These are phyloP conservation scores for Scophthalmus maximus DNA, from an alignment of 2,113 vertebrate genomes.

Conservation along the genomic window DNA sequence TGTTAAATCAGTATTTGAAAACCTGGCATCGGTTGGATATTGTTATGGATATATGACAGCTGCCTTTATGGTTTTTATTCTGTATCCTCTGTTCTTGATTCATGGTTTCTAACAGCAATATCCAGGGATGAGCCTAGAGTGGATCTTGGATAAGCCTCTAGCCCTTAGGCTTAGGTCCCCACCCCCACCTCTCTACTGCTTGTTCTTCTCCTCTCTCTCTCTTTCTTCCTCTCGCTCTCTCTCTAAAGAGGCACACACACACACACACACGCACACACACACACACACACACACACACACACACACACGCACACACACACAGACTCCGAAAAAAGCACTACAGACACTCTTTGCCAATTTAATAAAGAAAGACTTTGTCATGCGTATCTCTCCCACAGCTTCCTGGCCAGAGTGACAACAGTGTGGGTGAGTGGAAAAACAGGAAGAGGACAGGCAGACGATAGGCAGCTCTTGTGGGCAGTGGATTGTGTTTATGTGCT, in stretches of 20 bases:
- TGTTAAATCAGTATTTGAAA: neutral
- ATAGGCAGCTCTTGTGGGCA: constrained; percentile 66
- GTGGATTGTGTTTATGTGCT: constrained; percentile 49
- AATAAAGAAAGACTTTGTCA: constrained; percentile 83
- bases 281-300: constrained; percentile 43
- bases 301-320: constrained; percentile 50
- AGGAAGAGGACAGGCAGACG: constrained; percentile 78
- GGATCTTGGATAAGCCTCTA: constrained; percentile 77
- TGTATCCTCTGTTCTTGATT: constrained; percentile 66
- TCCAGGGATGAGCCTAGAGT: constrained; percentile 77
- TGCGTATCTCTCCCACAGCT: constrained; percentile 81
- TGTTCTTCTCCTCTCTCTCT: constrained; percentile 18
- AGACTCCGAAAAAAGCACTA: constrained; percentile 63
- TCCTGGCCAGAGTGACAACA: constrained; percentile 82
- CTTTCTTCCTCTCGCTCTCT: constrained; percentile 20
- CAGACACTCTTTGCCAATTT: constrained; percentile 79
- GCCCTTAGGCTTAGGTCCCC: constrained; percentile 75
- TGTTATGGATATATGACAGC: constrained; percentile 17
- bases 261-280: constrained; percentile 41
- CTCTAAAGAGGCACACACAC: constrained; percentile 34
- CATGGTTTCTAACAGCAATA: constrained; percentile 77
- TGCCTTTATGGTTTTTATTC: constrained; percentile 52
- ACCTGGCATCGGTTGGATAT: constrained; percentile 20
- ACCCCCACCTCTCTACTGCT: constrained; percentile 70
- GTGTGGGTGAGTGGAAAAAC: constrained; percentile 83